Evolutionary conservation across 37 sponge, comb jelly and placozoan genomes (phyloP), one percentile per base, ranked within the genome.

Genomic region (Cladorhizidae sp.): DNA sequence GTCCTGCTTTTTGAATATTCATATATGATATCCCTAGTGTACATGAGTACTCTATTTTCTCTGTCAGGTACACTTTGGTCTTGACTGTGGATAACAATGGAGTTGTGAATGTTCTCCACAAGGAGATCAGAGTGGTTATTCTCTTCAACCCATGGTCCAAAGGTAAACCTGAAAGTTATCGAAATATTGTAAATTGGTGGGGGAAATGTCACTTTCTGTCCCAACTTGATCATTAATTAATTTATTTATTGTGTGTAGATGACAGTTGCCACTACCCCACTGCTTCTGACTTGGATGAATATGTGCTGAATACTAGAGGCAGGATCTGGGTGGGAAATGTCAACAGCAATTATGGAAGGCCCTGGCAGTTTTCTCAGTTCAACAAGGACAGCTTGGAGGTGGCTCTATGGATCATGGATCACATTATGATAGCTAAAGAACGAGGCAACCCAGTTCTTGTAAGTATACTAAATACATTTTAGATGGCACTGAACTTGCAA

Each of bases 341-440:
- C n/a, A 50, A 37, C 15, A 78, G 74, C 43, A 85, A 78, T 72
- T 85, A 58, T 43, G 85, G 85, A 26, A 38, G 74, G 28, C 84
- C 89, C 41, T 92, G 93, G 93, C 76, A 88, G 78, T 88, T 82
- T 85, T 85, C 86, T 18, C 93, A 92, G 83, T 88, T 83, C 84
- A 71, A 41, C 15, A 76, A 70, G 63, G 78, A 85, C 39, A 64
- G 72, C 29, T 28, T 80, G 40, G 87, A 86, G 50, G 81, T 80
- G 57, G 57, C 87, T 41, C 54, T 86, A 26, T 72, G 64, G 51
- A 38, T 85, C 22, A 11, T 85, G 33, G 72, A 78, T 40, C 49
- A 23, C 25, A 45, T n/a, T n/a, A 50, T 85, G 61, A 50, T 1
- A 8, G 39, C 32, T 28, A 38, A 64, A 38, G 72, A 78, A 38